These are phyloP conservation scores for Megamerina dolium DNA, from an alignment of 2,888 invertebrate genomes.

Conservation along the genomic window DNA sequence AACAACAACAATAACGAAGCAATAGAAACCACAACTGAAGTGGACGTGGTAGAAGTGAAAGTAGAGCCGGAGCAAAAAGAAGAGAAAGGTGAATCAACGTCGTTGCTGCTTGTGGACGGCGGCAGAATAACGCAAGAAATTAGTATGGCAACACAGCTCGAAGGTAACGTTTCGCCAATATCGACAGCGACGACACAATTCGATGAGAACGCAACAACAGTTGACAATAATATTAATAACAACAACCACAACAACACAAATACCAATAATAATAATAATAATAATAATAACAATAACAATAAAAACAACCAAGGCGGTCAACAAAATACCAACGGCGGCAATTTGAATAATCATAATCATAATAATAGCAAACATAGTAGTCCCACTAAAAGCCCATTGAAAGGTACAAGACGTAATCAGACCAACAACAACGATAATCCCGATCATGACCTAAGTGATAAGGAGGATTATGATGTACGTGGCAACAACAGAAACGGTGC, in stretches of 20 bases:
- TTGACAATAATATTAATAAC: conserved; percentile 22
- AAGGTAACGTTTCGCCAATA: conserved; percentile 40
- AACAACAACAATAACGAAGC: conserved; percentile 20
- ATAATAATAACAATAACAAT: conserved; percentile 19
- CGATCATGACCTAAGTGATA: conserved; percentile 25
- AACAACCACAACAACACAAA: conserved; percentile 24
- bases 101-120: conserved; percentile 34
- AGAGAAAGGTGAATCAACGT: conserved; percentile 19
- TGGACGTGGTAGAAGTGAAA: too few relatives aligned
- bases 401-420: conserved; percentile 15
- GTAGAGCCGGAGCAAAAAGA: conserved; percentile 7
- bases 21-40: too few relatives aligned
- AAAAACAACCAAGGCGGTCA: conserved; percentile 14
- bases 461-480: conserved; percentile 34
- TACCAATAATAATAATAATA: conserved; percentile 25
- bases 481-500: conserved; percentile 18
- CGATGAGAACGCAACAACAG: too few relatives aligned
- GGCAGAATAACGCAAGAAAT: conserved; percentile 44
- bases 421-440: conserved; percentile 21
- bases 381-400: conserved; percentile 31
- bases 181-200: conserved; percentile 31
- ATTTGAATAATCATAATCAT: conserved; percentile 14
- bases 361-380: conserved; percentile 29
- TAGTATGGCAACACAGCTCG: conserved; percentile 44
- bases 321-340: conserved; percentile 16